These are phyloP conservation scores for Formica selysi DNA, from an alignment of 1,140 invertebrate species.

Conservation along the genomic window DNA sequence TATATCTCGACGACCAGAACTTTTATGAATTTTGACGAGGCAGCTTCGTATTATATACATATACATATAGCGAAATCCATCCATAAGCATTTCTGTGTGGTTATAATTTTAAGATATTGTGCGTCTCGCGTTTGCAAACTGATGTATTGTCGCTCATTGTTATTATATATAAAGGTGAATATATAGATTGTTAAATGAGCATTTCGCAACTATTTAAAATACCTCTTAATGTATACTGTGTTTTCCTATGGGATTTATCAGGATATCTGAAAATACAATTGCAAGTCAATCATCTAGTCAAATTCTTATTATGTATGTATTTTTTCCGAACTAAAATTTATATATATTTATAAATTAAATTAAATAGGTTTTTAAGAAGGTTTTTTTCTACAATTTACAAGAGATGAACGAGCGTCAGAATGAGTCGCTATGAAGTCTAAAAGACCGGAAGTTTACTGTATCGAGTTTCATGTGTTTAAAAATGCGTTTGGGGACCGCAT, in stretches of 20 bases:
- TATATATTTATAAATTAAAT: not conserved
- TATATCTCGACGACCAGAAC: constrained; percentile 14
- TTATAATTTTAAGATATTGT: constrained; percentile 30
- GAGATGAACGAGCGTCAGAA: not conserved
- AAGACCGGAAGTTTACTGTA: not conserved
- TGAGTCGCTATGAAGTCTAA: not conserved
- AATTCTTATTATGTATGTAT: not conserved
- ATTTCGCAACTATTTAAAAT: not conserved
- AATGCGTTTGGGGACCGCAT: not conserved
- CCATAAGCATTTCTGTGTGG: constrained; percentile 58
- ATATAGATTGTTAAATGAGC: constrained; percentile 63
- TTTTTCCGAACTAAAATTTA: not conserved
- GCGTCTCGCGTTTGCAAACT: constrained; percentile 28
- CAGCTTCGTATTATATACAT: constrained; percentile 37
- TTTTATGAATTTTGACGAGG: constrained; percentile 31
- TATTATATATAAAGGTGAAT: constrained; percentile 64
- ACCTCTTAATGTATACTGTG: not conserved
- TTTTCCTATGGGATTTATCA: not conserved
- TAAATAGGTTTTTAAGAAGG: not conserved
- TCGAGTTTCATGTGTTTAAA: not conserved
- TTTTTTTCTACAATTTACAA: not conserved
- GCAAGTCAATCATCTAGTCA: not conserved
- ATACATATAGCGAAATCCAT: constrained; percentile 65
- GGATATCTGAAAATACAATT: not conserved
- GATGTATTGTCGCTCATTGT: constrained; percentile 64